Evolutionary conservation across 64 coral and sea anemone species (phyloP), one percentile per base, ranked within the genome.

Genomic region (Acropora tenuis): DNA sequence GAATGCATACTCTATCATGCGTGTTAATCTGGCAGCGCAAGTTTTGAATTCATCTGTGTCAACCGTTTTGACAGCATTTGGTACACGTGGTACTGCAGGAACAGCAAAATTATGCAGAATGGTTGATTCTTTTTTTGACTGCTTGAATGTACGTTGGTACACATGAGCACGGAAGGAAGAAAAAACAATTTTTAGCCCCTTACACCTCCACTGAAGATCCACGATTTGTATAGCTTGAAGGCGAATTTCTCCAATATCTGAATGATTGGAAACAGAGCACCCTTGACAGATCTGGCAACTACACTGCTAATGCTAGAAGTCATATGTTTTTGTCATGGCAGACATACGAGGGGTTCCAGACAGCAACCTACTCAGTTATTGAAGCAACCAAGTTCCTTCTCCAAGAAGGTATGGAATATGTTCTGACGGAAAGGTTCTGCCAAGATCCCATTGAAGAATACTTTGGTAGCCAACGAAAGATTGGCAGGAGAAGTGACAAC

Each of bases 1-100:
- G 43, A 87, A 66, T 69, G 43, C 83, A 40, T 93, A 79, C 60
- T 93, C 91, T 42, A 69, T 16, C 17, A 63, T 63, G 59, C 80
- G 86, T 41, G 86, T 94, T 57, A 80, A 88, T 57, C 78, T 94
- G 68, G 92, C 92, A 76, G 86, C 53, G 44, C 86, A 89, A 84
- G 87, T 94, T 19, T 50, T 94, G 17, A 94, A 86, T 88, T 17
- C 78, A 6, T 77, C 85, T 55, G 87, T 94, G 52, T 19, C 86
- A 13, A 47, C 86, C 17, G 75, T 87, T 19, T 59, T 93, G 47
- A 75, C 72, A 20, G 13, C 65, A 41, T 88, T 88, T 86, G 87
- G 86, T 41, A 42, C 88, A 40, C 77, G 79, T 15, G 93, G 83
- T 63, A 8, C 53, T 15, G 45, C 43, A 19, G 86, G 50, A 75